Base-by-base conservation (phyloP, 2,888 invertebrate genomes). In the Villa cingulata region DNA sequence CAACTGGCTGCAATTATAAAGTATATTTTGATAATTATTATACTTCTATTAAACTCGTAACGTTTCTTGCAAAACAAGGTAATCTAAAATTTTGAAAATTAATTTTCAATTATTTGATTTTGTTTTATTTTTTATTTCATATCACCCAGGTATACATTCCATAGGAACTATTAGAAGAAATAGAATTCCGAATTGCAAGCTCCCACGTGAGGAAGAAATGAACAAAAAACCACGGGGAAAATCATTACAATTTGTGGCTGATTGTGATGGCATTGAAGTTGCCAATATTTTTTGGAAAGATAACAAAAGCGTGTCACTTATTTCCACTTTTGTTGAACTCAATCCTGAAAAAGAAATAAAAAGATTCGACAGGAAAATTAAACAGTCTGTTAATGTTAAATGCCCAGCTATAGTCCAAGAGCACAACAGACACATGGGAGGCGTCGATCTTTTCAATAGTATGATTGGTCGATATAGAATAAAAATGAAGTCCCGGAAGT, bases 251-350 rank as follows among this genome's bases (percentile, higher is more conserved):
- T 53, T 46, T 52, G 53, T 58, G 18, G 54, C 55, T 17, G 44
- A 52, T 41, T 46, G 52, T 42, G 49, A 57, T 48, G 55, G 51
- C 18, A 51, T 52, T 34, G 52, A 55, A 18, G 41, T 59, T n/a
- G 51, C 54, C 16, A 53, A 45, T 45, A 58, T 63, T 23, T 53
- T 55, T 12, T 64, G 62, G 61, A 59, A 57, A 49, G 60, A 62
- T 51, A 65, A 64, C 50, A 63, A 62, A 57, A 50, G 56, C 47
- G 62, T 64, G 6, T 57, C 50, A 7, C 53, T 59, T n/a, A 48
- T 56, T 34, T 62, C 62, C 6, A 58, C 55, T 48, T 62, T 59
- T 55, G 58, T 52, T 46, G 61, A 59, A n/a, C 45, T 52, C 52
- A 19, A 53, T 16, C 58, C 61, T 18, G 51, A 39, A 48, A 46